Conservation (phyloP, 2,888 invertebrate species). For the Lysandra bellargus region DNA sequence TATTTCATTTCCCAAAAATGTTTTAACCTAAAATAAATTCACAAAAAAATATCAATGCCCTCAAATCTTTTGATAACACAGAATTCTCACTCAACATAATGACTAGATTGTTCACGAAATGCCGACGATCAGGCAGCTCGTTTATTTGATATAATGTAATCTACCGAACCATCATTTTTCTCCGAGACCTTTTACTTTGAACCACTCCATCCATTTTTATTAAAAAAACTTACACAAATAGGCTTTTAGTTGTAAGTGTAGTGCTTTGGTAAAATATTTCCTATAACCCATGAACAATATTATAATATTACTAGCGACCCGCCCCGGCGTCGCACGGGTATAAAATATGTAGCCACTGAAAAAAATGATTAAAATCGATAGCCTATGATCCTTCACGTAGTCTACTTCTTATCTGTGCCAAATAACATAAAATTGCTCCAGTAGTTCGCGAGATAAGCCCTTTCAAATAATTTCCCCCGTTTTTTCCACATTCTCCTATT, state of each 20-base stretch:
- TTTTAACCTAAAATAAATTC: neutral
- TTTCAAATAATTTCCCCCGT: too few relatives aligned
- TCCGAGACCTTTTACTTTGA: neutral
- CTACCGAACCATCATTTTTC: neutral
- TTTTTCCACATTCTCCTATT: too few relatives aligned
- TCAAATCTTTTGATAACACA: neutral
- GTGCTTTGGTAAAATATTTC: neutral
- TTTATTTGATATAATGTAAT: conserved; percentile 6
- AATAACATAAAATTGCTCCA: too few relatives aligned
- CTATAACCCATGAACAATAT: too few relatives aligned
- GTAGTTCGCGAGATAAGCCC: too few relatives aligned
- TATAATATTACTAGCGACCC: too few relatives aligned
- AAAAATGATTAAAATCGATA: too few relatives aligned
- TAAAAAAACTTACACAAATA: neutral
- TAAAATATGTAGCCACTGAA: too few relatives aligned
- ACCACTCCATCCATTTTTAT: neutral
- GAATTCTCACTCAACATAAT: neutral
- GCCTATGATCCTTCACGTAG: too few relatives aligned
- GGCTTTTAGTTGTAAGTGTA: too few relatives aligned
- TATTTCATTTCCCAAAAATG: neutral
- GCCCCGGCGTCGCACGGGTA: too few relatives aligned
- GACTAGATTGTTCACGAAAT: neutral
- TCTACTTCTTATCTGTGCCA: too few relatives aligned
- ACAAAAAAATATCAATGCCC: neutral
- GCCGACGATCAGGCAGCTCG: neutral